Percentiles rank a stretch among this genome's conserved stretches.
phyloP scores from a whole-genome alignment of 2,797 vertebrate genomes.

The Schizopygopsis pylzovi region DNA sequence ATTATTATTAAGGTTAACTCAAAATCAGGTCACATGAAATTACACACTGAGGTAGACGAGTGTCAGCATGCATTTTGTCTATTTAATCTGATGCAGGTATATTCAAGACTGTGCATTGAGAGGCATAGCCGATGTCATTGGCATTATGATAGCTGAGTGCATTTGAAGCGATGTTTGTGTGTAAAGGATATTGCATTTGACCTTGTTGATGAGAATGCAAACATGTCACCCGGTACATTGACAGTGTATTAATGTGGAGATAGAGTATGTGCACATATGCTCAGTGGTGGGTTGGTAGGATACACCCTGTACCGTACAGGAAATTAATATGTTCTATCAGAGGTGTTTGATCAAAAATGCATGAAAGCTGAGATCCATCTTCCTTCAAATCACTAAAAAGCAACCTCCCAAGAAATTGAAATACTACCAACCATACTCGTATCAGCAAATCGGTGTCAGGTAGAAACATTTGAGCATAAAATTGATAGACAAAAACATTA shows the following conservation, averaged over 20 bases:
- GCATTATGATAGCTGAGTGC: background rate
- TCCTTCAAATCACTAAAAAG: conserved; percentile 49
- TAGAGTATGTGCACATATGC: background rate
- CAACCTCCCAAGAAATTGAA: conserved; percentile 24
- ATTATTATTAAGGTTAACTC: conserved; percentile 1
- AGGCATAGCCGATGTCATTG: background rate
- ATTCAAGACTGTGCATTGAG: background rate
- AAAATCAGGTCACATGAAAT: background rate
- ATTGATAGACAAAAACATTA: conserved; percentile 25
- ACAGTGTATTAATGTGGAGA: conserved; percentile 12
- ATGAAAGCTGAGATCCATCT: conserved; percentile 55
- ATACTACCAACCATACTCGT: conserved; percentile 21
- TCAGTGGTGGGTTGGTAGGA: conserved; percentile 27
- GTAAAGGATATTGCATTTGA: conserved; percentile 31
- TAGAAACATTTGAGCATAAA: conserved; percentile 34
- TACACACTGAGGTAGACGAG: background rate
- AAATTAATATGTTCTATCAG: conserved; percentile 49
- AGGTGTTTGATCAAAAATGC: conserved; percentile 61
- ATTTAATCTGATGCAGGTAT: background rate
- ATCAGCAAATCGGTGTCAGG: conserved; percentile 35
- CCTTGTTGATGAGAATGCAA: conserved; percentile 26
- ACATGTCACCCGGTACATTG: background rate
- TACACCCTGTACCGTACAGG: background rate
- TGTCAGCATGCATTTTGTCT: background rate
- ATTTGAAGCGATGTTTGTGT: background rate